Conservation (phyloP, 2,113 vertebrate genomes). For the Limanda limanda region DNA sequence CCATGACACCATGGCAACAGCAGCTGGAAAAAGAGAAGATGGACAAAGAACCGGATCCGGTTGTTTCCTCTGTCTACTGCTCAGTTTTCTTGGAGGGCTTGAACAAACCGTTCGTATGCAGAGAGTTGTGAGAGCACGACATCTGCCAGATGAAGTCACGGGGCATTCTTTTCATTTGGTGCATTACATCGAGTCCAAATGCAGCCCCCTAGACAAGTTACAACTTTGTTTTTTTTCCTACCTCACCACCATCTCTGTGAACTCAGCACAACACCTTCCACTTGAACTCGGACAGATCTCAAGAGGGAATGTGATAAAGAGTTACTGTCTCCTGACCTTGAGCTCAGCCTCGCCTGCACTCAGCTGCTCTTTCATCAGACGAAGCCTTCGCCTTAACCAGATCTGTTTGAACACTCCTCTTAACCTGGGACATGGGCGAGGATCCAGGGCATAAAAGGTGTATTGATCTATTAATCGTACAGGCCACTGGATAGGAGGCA, state of each 20-base stretch:
- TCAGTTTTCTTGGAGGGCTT: slow-evolving; percentile 21
- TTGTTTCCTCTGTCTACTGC: slow-evolving; percentile 25
- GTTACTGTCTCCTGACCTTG: slow-evolving; percentile 40
- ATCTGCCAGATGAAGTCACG: slow-evolving; percentile 29
- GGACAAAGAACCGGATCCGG: slow-evolving; percentile 1
- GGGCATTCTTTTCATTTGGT: slow-evolving; percentile 12
- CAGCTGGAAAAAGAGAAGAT: slow-evolving; percentile 18
- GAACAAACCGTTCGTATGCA: slow-evolving; percentile 34
- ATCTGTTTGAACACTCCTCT: slow-evolving; percentile 24
- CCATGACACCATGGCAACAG: slow-evolving; percentile 42
- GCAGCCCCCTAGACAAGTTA: too few relatives aligned
- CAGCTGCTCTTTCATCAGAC: slow-evolving; percentile 16
- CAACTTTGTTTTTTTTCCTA: not conserved
- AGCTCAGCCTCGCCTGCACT: slow-evolving; percentile 20
- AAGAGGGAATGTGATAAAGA: slow-evolving; percentile 15
- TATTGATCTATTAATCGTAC: slow-evolving; percentile 56
- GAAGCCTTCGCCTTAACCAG: slow-evolving; percentile 12
- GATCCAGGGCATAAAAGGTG: slow-evolving; percentile 22
- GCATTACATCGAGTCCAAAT: slow-evolving; percentile 29
- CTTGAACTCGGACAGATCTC: slow-evolving; percentile 35
- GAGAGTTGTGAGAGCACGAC: slow-evolving; percentile 15
- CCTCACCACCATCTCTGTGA: slow-evolving; percentile 1
- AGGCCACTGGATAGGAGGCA: slow-evolving; percentile 24
- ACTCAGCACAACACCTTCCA: not conserved
- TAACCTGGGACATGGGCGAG: slow-evolving; percentile 11